A percentile compares a stretch with the other conserved stretches of the same genome.
Evolutionary conservation across 2,797 vertebrate species (phyloP).

Genomic region (Gambelia wislizenii): DNA sequence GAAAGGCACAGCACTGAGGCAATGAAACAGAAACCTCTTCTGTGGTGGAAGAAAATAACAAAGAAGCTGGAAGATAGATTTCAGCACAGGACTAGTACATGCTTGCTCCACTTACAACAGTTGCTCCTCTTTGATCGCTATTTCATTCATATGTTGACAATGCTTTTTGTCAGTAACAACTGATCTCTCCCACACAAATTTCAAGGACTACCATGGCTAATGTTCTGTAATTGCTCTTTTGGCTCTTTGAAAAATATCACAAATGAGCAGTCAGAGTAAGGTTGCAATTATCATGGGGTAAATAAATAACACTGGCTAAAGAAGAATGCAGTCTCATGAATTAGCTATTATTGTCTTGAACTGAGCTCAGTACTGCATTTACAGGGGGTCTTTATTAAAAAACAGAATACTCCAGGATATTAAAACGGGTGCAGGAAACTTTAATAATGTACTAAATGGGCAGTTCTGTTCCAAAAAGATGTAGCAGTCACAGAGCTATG

Average conservation of each 20-base stretch:
- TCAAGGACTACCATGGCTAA: background rate
- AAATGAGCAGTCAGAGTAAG: background rate
- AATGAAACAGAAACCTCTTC: background rate
- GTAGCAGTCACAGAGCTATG: background rate
- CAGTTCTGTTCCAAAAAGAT: background rate
- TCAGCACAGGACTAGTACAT: background rate
- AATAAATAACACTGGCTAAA: background rate
- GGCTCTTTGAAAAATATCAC: background rate
- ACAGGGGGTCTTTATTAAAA: background rate
- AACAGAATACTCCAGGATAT: background rate
- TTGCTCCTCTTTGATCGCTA: background rate
- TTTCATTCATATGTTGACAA: background rate
- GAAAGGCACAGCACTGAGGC: background rate
- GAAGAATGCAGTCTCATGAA: background rate
- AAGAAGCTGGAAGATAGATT: background rate
- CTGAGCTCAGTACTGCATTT: background rate
- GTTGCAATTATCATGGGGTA: background rate
- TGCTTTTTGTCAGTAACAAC: background rate
- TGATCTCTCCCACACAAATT: background rate
- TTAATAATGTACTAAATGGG: constrained; percentile 12
- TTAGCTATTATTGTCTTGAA: background rate
- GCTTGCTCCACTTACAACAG: background rate
- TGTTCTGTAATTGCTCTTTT: background rate
- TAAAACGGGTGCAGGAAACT: background rate
- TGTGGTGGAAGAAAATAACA: background rate